A percentile compares a stretch with the other conserved stretches of the same genome.
Conservation (phyloP, 2,888 invertebrate genomes). For the Molorchus minor region DNA sequence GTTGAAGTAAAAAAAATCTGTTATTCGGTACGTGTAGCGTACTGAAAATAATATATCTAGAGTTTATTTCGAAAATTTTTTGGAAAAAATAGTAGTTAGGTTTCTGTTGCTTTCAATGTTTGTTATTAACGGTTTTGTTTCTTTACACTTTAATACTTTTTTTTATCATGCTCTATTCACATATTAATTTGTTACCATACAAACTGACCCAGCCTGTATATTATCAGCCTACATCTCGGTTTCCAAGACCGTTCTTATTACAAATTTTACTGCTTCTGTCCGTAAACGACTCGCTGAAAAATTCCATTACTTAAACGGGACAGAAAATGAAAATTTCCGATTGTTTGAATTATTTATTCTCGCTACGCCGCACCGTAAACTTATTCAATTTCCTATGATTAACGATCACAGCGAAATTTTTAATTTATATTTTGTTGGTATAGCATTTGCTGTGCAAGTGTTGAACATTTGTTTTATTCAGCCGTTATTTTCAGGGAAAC, state of each 20-base stretch:
- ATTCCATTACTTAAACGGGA: slow-evolving; percentile 35
- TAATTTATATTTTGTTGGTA: too few species aligned
- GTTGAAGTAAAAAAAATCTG: too few species aligned
- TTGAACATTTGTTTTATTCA: background rate
- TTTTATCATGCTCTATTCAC: too few species aligned
- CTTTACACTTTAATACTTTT: too few species aligned
- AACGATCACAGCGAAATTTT: background rate
- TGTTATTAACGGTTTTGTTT: too few species aligned
- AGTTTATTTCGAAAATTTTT: too few species aligned
- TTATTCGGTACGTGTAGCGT: too few species aligned
- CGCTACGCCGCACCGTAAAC: slow-evolving; percentile 13
- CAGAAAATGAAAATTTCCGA: slow-evolving; percentile 28
- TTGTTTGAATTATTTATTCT: slow-evolving; percentile 28
- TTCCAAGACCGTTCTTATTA: slow-evolving; percentile 9
- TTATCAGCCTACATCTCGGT: slow-evolving; percentile 1
- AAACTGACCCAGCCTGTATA: too few species aligned
- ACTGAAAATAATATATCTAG: too few species aligned
- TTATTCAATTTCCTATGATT: slow-evolving; percentile 14
- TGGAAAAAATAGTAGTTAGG: too few species aligned
- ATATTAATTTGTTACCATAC: too few species aligned
- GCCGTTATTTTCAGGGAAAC: slow-evolving; percentile 73
- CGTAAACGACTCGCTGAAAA: slow-evolving; percentile 31
- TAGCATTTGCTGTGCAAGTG: background rate
- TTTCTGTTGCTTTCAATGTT: too few species aligned
- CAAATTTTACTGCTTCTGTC: slow-evolving; percentile 34